Evolutionary conservation across 2,113 vertebrate genomes (phyloP).

Genomic region (Aix galericulata): DNA sequence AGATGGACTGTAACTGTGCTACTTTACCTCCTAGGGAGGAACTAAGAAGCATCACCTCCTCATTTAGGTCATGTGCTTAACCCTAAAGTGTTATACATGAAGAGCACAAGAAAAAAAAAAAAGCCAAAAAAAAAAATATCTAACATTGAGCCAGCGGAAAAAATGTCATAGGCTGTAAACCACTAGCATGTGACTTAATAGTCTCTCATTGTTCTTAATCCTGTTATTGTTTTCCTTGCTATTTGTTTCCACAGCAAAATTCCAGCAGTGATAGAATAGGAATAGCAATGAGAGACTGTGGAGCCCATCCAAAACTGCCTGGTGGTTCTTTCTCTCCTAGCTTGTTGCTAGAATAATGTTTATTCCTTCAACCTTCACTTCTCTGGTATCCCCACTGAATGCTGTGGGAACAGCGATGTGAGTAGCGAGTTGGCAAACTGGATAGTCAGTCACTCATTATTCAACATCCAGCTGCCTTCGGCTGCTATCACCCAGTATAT

Average conservation of each 20-base stretch:
- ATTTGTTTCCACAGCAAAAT: conserved; percentile 64
- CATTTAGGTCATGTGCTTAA: background rate
- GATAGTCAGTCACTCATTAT: background rate
- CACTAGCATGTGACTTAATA: conserved; percentile 26
- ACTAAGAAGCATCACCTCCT: background rate
- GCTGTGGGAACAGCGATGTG: background rate
- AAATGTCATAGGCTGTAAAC: conserved; percentile 23
- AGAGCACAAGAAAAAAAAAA: background rate
- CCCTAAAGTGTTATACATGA: background rate
- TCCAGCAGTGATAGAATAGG: conserved; percentile 29
- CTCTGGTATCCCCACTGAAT: background rate
- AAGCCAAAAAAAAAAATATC: background rate
- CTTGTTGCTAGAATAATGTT: background rate
- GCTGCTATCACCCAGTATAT: background rate
- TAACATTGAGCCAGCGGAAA: background rate
- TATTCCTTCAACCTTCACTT: background rate
- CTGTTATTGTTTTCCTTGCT: conserved; percentile 60
- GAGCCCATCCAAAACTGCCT: conserved; percentile 3
- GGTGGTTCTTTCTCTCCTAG: background rate
- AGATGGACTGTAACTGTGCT: background rate
- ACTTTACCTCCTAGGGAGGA: background rate
- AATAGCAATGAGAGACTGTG: background rate
- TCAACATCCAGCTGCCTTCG: background rate
- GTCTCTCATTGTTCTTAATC: conserved; percentile 57
- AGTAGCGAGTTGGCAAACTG: background rate